Percentiles rank a stretch among this genome's conserved stretches.
Evolutionary conservation across 1,140 invertebrate genomes (phyloP).

Genomic region (Eurytemora carolleeae): DNA sequence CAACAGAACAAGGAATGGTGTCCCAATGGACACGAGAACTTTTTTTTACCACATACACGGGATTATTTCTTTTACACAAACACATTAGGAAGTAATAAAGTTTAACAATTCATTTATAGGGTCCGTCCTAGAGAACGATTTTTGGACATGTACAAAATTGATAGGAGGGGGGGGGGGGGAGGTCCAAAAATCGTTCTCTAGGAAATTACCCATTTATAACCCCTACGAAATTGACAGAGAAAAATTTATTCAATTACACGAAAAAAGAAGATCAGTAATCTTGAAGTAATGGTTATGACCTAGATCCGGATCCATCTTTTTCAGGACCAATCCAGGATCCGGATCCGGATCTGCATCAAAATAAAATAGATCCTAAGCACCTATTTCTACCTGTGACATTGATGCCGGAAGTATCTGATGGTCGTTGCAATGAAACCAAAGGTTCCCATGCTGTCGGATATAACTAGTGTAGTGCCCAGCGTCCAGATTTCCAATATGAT

Average conservation of each 20-base stretch:
- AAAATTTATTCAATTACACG: no score
- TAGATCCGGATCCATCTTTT: not conserved
- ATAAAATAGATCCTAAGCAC: not conserved
- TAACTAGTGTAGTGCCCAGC: constrained; percentile 89
- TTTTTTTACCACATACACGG: not conserved
- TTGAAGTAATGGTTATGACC: not conserved
- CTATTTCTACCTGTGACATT: constrained; percentile 31
- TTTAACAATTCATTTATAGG: not conserved
- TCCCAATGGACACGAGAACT: not conserved
- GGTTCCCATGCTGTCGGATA: constrained; percentile 67
- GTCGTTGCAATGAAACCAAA: constrained; percentile 96
- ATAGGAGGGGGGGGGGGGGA: no score
- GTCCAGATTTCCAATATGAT: constrained; percentile 76
- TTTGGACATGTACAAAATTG: no score
- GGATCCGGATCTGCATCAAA: not conserved
- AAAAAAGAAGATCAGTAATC: not conserved
- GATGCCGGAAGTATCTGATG: constrained; percentile 69
- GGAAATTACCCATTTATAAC: no score
- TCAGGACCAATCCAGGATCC: not conserved
- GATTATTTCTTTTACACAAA: no score
- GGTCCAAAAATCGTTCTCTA: no score
- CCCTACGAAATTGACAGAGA: no score
- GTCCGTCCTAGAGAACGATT: not conserved
- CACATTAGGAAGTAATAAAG: not conserved
- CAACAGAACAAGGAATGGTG: not conserved